Evolutionary conservation across 1,140 invertebrate species (phyloP).

Genomic region (Meloidogyne chitwoodi): DNA sequence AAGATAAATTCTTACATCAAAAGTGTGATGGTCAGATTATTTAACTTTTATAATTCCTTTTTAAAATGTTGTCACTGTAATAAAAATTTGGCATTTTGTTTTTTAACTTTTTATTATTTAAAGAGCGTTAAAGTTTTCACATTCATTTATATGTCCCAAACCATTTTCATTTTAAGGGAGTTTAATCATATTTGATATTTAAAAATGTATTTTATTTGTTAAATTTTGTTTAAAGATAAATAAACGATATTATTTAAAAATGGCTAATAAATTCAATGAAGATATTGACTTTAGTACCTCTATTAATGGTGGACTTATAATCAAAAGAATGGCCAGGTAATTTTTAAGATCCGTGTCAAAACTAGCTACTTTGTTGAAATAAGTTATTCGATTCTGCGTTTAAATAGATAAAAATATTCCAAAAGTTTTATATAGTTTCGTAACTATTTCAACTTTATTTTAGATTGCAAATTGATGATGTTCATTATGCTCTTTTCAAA

Average conservation of each 20-base stretch:
- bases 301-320: background rate
- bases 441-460: background rate
- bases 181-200: too few relatives aligned
- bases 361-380: too few relatives aligned
- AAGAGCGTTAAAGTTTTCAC: too few relatives aligned
- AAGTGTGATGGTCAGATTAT: too few relatives aligned
- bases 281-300: too few relatives aligned
- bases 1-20: too few relatives aligned
- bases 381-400: background rate
- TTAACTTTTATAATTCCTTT: too few relatives aligned
- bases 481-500: background rate
- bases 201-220: too few relatives aligned
- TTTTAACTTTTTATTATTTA: background rate
- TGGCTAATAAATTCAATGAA: background rate
- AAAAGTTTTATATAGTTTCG: background rate
- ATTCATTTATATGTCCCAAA: too few relatives aligned
- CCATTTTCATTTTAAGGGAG: too few relatives aligned
- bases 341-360: too few relatives aligned
- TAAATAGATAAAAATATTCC: background rate
- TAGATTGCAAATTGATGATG: background rate
- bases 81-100: background rate
- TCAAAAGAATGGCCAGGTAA: background rate
- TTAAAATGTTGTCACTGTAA: background rate
- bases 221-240: too few relatives aligned
- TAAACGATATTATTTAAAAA: background rate